Conservation (phyloP, 2,113 vertebrate genomes). For the Myrmophylax atrothorax region DNA sequence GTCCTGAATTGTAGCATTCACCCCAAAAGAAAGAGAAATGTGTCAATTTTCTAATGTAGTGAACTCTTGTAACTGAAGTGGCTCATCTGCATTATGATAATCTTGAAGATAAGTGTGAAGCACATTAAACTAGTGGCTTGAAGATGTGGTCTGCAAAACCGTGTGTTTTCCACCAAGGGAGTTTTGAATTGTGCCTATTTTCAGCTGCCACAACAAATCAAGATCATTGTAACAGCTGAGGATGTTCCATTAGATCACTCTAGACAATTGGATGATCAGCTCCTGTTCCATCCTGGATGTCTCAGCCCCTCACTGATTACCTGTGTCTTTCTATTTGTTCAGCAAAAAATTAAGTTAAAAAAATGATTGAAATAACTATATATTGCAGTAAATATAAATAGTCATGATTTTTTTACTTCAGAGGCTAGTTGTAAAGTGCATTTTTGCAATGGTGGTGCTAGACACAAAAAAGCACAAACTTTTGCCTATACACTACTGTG, state of each 20-base stretch:
- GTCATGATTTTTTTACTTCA: neutral
- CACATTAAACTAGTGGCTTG: neutral
- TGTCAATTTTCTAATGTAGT: rapidly evolving
- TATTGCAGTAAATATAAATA: neutral
- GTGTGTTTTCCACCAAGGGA: neutral
- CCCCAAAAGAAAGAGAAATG: neutral
- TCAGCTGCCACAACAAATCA: neutral
- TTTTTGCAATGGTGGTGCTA: neutral
- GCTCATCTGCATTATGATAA: neutral
- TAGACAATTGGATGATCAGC: neutral
- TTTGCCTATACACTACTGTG: neutral
- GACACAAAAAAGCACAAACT: neutral
- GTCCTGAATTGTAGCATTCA: neutral
- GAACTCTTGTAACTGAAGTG: neutral
- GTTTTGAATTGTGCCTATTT: neutral
- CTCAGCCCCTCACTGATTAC: neutral
- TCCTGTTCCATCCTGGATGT: neutral
- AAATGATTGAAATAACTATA: neutral
- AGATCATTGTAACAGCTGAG: neutral
- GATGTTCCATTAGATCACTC: neutral
- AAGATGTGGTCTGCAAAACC: neutral
- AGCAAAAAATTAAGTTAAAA: neutral
- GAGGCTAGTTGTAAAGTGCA: neutral
- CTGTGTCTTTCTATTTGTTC: neutral
- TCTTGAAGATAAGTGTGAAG: neutral